Conservation (phyloP, 1,140 invertebrate species). For the Drosophila repletoides region DNA sequence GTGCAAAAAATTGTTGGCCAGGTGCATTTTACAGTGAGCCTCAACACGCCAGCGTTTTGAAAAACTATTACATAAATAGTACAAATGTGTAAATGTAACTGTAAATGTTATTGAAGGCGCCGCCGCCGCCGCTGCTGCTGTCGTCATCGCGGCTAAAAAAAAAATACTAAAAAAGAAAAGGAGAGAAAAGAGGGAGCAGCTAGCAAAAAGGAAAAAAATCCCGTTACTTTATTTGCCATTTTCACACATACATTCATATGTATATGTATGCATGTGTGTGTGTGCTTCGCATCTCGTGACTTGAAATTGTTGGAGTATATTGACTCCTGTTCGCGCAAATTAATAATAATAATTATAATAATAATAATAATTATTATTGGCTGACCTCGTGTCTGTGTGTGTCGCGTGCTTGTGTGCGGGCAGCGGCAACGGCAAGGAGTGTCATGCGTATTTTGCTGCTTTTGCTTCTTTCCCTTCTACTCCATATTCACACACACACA, state of each 20-base stretch:
- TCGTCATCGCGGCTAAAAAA: slow-evolving; percentile 72
- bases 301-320: slow-evolving; percentile 54
- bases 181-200: slow-evolving; percentile 54
- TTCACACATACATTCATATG: slow-evolving; percentile 13
- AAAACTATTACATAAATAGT: slow-evolving; percentile 79
- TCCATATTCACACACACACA: slow-evolving; percentile 1
- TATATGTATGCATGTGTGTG: slow-evolving; percentile 23
- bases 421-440: slow-evolving; percentile 71
- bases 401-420: slow-evolving; percentile 61
- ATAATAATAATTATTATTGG: slow-evolving; percentile 68
- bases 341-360: slow-evolving; percentile 65
- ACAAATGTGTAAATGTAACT: slow-evolving; percentile 74
- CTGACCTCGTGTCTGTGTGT: slow-evolving; percentile 72
- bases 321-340: slow-evolving; percentile 50
- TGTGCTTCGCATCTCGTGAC: slow-evolving; percentile 56
- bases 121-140: slow-evolving; percentile 37
- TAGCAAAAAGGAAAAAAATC: slow-evolving; percentile 42
- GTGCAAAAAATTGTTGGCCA: slow-evolving; percentile 21
- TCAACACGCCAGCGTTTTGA: slow-evolving; percentile 49
- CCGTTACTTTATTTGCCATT: slow-evolving; percentile 53
- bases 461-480: slow-evolving; percentile 5
- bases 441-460: slow-evolving; percentile 72
- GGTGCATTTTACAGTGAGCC: slow-evolving; percentile 19
- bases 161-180: slow-evolving; percentile 34
- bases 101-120: slow-evolving; percentile 72